Percentiles rank a stretch among this genome's conserved stretches.
Evolutionary conservation across 2,888 invertebrate species (phyloP).

Genomic region (Lasioglossum malachurum): DNA sequence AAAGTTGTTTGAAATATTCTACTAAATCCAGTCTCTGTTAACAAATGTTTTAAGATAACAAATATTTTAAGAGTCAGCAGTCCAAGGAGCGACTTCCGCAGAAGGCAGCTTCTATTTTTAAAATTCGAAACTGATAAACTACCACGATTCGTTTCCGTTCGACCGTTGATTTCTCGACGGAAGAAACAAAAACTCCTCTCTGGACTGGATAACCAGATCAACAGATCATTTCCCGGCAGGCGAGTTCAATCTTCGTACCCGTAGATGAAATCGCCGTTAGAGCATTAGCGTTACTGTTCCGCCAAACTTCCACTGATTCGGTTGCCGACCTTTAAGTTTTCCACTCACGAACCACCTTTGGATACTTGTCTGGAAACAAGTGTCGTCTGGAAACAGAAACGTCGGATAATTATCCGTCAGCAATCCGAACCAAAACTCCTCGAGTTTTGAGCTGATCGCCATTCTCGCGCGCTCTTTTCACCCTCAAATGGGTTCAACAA

Average conservation of each 20-base stretch:
- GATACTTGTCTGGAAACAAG: too few species aligned
- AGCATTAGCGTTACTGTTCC: background rate
- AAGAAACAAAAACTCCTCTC: background rate
- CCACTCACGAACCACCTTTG: background rate
- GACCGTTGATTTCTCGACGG: background rate
- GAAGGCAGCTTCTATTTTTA: background rate
- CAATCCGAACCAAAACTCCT: background rate
- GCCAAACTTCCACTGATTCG: background rate
- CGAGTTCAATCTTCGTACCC: background rate
- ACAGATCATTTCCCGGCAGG: background rate
- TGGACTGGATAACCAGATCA: background rate
- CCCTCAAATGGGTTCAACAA: background rate
- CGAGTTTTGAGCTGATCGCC: background rate
- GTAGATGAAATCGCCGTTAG: background rate
- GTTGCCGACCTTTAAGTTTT: background rate
- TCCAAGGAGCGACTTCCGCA: background rate
- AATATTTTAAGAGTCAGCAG: too few species aligned
- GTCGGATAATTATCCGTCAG: too few species aligned
- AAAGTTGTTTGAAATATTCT: too few species aligned
- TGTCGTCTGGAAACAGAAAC: too few species aligned
- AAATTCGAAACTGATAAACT: background rate
- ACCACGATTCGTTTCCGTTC: background rate
- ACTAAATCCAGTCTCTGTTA: too few species aligned
- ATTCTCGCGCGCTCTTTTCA: background rate
- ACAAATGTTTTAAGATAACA: too few species aligned